Evolutionary conservation across 1,140 invertebrate genomes (phyloP), one percentile per base, ranked within the genome.

Genomic region (Psix sp.): DNA sequence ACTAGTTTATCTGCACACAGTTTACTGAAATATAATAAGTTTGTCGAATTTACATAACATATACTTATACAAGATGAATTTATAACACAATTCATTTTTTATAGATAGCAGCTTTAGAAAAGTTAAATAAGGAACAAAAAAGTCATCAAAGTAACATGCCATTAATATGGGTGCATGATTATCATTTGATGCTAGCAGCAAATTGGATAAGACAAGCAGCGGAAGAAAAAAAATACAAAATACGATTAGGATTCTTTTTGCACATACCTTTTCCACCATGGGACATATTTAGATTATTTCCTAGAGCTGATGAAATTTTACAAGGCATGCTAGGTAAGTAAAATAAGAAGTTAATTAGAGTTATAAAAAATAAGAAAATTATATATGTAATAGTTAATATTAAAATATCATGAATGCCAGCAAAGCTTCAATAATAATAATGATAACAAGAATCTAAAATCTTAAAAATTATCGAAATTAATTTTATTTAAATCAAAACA

Each of bases 251-350:
- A 9, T 97, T 96, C 86, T 97, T 97, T 84, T 87, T 96, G 26
- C 95, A 97, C 83, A 97, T 97, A 81, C 95, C 95, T 0, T 96
- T 96, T 82, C 95, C 95, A 14, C 93, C 95, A 1, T 96, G 94
- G 94, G 95, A 97, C 77, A 95, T 96, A 42, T 95, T 96, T 85
- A 88, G 95, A 46, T 86, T 96, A 9, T 94, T 96, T 74, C 95
- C 95, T 2, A 96, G 95, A 94, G 93, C 94, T 36, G 95, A 96
- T 85, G 94, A 96, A 87, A 91, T 97, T 36, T 89, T 96, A n/a
- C 94, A 96, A 84, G 95, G 95, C 59, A 94, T 96, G 89, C 86
- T 96, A 21, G 92, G 91, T 91, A 82, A 88, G 40, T 40, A 29
- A 56, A 14, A 0, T 11, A 17, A 0, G 9, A 14, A 26, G 7